A percentile compares a stretch with the other conserved stretches of the same genome.
Conservation (phyloP, 2,888 invertebrate genomes). For the Dorcus parallelipipedus region DNA sequence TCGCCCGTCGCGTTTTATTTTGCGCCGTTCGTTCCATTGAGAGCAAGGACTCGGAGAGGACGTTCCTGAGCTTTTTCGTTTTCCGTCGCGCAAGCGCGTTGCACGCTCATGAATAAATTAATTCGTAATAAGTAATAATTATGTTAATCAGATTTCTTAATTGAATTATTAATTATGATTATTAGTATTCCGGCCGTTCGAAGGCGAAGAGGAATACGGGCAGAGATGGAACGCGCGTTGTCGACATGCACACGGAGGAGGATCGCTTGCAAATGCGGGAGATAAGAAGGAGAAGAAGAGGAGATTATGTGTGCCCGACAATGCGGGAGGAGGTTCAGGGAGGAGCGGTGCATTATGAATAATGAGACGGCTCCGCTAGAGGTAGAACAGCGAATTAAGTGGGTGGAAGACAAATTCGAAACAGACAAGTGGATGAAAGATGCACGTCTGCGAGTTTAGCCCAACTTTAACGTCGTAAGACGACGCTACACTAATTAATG, state of each 20-base stretch:
- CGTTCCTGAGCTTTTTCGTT: too few relatives aligned
- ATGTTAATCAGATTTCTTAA: too few relatives aligned
- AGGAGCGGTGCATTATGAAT: slow-evolving; percentile 37
- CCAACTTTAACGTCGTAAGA: slow-evolving; percentile 22
- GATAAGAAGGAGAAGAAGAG: slow-evolving; percentile 11
- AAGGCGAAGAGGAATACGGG: neutral
- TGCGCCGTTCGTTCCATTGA: too few relatives aligned
- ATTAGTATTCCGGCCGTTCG: too few relatives aligned
- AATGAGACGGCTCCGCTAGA: slow-evolving; percentile 35
- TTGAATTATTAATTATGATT: too few relatives aligned
- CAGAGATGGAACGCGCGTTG: slow-evolving; percentile 6
- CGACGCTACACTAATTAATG: too few relatives aligned
- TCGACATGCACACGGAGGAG: slow-evolving; percentile 10
- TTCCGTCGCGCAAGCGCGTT: too few relatives aligned
- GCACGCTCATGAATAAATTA: too few relatives aligned
- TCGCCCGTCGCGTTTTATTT: neutral
- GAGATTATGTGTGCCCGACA: slow-evolving; percentile 13
- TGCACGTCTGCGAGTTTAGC: slow-evolving; percentile 37
- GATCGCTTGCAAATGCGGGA: slow-evolving; percentile 10
- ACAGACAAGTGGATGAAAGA: slow-evolving; percentile 42
- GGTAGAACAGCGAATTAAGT: slow-evolving; percentile 39
- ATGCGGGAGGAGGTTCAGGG: slow-evolving; percentile 22
- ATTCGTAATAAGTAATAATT: too few relatives aligned
- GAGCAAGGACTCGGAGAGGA: too few relatives aligned
- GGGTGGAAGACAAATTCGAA: slow-evolving; percentile 42